Base-by-base conservation (phyloP, 2,888 invertebrate species). In the Gerosis bhagava region DNA sequence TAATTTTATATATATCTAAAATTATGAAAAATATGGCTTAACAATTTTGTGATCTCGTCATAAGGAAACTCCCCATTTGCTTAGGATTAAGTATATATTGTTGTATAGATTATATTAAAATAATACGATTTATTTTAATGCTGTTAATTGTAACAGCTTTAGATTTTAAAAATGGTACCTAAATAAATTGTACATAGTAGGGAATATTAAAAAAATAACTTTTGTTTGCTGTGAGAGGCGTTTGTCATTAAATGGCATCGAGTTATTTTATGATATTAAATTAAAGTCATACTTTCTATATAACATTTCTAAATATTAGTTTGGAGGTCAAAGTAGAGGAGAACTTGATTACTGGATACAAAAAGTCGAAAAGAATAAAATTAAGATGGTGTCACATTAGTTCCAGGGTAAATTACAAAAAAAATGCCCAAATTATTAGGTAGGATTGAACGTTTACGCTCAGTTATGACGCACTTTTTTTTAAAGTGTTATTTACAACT, bases 201-300 rank as follows among this genome's bases (percentile, higher is more conserved):
- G 25, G 5, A 34, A 40, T n/a, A n/a, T n/a, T n/a, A n/a, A n/a
- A n/a, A n/a, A n/a, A 50, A 36, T 26, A 10, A 50, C 6, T 31
- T 36, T 49, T 25, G 63, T 65, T 67, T 72, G 67, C 68, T 70
- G 70, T 63, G 68, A 66, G 73, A 63, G 56, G 57, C 45, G 13
- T 2, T 13, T 32, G 16, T 55, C 56, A 58, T 59, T 11, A 51
- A 55, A 62, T 59, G 57, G 54, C 55, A 53, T 50, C 51, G 50
- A 46, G 37, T 34, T 34, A 1, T 12, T 42, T 32, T 17, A 19
- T 19, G 19, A 19, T 19, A 19, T 19, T 19, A 6, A 19, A 19
- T n/a, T n/a, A n/a, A n/a, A n/a, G n/a, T n/a, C n/a, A n/a, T n/a
- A n/a, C n/a, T n/a, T n/a, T n/a, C n/a, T n/a, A n/a, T n/a, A n/a